Percentiles rank a stretch among this genome's conserved stretches.
Evolutionary conservation across 2,797 vertebrate genomes (phyloP).

Genomic region (Xiphophorus birchmanni): DNA sequence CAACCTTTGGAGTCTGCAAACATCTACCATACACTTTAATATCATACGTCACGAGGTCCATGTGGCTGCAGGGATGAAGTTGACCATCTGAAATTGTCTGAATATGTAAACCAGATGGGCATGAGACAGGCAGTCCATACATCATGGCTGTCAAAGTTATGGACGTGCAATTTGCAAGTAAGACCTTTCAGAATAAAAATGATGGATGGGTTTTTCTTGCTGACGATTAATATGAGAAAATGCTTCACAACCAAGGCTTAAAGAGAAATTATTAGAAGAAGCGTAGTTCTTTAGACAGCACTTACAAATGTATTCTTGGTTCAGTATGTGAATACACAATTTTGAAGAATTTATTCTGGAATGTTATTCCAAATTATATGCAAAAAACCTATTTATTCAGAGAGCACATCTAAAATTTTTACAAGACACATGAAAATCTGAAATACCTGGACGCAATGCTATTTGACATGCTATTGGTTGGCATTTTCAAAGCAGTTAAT

Average conservation of each 20-base stretch:
- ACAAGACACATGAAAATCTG: background rate
- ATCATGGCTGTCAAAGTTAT: constrained; percentile 43
- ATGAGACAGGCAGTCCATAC: constrained; percentile 25
- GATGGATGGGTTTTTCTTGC: constrained; percentile 65
- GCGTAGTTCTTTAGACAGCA: background rate
- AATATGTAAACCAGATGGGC: constrained; percentile 67
- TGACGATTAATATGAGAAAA: constrained; percentile 45
- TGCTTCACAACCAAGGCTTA: constrained; percentile 17
- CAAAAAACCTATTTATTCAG: background rate
- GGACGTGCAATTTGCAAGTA: constrained; percentile 45
- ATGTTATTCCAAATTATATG: background rate
- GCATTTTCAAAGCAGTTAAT: background rate
- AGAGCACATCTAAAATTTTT: background rate
- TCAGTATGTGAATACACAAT: background rate
- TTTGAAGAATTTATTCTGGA: background rate
- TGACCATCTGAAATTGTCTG: constrained; percentile 60
- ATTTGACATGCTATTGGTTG: background rate
- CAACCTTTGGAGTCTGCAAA: constrained; percentile 30
- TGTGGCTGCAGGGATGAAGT: constrained; percentile 41
- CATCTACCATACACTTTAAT: constrained; percentile 42
- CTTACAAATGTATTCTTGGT: background rate
- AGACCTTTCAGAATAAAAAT: constrained; percentile 48
- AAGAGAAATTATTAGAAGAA: constrained; percentile 4
- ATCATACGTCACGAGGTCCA: constrained; percentile 47
- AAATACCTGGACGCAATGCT: background rate